Base-by-base conservation (phyloP, 2,113 vertebrate species). In the Thryonomys swinderianus region DNA sequence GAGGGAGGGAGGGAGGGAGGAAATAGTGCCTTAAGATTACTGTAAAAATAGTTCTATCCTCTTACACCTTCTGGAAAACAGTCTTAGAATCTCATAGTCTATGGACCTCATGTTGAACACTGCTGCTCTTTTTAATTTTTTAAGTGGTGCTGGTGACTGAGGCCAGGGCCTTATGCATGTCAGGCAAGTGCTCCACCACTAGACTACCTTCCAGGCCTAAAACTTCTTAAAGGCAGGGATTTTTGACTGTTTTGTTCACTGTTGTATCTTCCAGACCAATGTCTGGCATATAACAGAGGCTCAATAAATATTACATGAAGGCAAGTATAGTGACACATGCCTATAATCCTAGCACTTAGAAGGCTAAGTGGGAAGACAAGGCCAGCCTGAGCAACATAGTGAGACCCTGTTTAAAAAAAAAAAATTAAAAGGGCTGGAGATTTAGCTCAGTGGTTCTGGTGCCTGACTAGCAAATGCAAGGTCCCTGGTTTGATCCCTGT, bases 281-380 rank as follows among this genome's bases (percentile, higher is more conserved):
- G 6, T n/a, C 57, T 45, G 55, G 78, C 62, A 88, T 42, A 27
- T 34, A 93, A 57, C 2, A 67, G 73, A 61, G 71, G 13, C 32
- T 85, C 62, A 53, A 55, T 48, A 93, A 95, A 55, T 85, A 88
- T 53, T 69, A 90, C 69, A 82, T 79, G 32, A 85, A 64, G 40
- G 40, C 71, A 34, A 32, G 62, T 27, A 30, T 16, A 27, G 32
- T 34, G 62, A 66, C 11, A 42, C 23, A 74, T 4, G 13, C 42
- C 40, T 45, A 30, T 45, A 74, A 74, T 27, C 10, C 71, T 45
- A 74, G 40, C 11, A 45, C 40, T 45, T 30, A 6, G 42, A 23
- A 74, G 40, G 71, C 71, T 74, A 73, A 67, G 69, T 37, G 42
- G 37, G 69, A 42, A 11, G 42, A 74, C 67, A 69, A 69, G 67